Evolutionary conservation across 2,113 vertebrate species (phyloP), one percentile per base, ranked within the genome.

Genomic region (Oncorhynchus masou): DNA sequence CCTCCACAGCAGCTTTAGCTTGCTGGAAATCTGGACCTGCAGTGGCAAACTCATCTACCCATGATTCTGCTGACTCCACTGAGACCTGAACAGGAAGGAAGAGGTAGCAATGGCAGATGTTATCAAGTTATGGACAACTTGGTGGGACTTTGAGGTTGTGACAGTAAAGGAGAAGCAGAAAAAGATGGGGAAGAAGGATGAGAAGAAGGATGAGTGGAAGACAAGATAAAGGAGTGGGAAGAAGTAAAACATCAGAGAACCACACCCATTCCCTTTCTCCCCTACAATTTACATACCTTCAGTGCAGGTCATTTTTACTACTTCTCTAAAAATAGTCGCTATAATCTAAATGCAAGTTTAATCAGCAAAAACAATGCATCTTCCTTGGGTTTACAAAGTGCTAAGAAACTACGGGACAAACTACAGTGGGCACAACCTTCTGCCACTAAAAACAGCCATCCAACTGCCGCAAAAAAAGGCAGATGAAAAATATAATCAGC

Each of bases 1-100:
- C 98, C 96, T 99, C 97, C 84, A 99, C 95, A 49, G 97, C 97
- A 69, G 96, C 96, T 90, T 97, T 98, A 82, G 97, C 96, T 86
- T 96, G 94, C 87, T 99, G 96, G 91, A 99, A 99, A 79, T 99
- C 97, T 13, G 92, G 90, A 57, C 96, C 95, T 13, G 95, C 83
- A 29, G 92, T 86, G 2, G 95, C 85, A 69, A 98, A 98, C 79
- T 99, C 94, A 78, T 99, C 98, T 64, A 98, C 97, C 98, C 98
- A 99, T 80, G 96, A 96, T 85, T 99, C 97, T 4, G 96, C 95
- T 16, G 96, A 97, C 67, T 98, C 97, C 16, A 93, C 93, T 0
- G 94, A 90, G 67, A 93, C 94, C 96, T 98, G 88, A 86, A 85
- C 65, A 75, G 57, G 65, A 70, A 22, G 57, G 77, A 22, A 82